Evolutionary conservation across 2,888 invertebrate genomes (phyloP).

Genomic region (Helicoverpa assulta): DNA sequence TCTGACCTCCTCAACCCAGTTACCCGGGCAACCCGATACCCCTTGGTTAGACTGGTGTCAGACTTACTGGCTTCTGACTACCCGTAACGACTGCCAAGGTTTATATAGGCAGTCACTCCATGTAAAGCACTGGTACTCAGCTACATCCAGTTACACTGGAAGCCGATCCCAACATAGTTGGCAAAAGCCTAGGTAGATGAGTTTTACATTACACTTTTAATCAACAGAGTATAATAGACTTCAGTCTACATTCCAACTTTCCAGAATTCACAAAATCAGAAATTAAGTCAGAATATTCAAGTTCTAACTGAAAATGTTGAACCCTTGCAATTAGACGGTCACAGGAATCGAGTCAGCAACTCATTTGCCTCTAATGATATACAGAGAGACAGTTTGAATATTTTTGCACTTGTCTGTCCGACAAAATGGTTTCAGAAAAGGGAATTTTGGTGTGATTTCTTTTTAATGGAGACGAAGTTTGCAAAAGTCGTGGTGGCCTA

Average conservation of each 20-base stretch:
- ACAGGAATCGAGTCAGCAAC: conserved; percentile 21
- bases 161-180: no score
- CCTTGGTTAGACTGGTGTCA: no score
- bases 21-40: no score
- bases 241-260: background rate
- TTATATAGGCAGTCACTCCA: no score
- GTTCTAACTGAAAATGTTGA: conserved; percentile 1
- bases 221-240: background rate
- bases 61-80: no score
- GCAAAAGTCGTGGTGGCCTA: no score
- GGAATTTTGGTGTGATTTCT: background rate
- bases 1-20: no score
- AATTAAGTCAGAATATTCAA: conserved; percentile 26
- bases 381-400: conserved; percentile 6
- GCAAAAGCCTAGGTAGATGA: no score
- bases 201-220: no score
- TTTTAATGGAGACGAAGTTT: background rate
- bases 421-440: background rate
- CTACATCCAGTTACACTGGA: no score
- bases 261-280: conserved; percentile 25
- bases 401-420: conserved; percentile 2
- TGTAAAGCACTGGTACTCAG: no score
- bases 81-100: no score
- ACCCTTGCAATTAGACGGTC: conserved; percentile 37
- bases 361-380: conserved; percentile 46